A percentile compares a stretch with the other conserved stretches of the same genome.
phyloP scores from a whole-genome alignment of 2,113 vertebrate species.

The Parus major region DNA sequence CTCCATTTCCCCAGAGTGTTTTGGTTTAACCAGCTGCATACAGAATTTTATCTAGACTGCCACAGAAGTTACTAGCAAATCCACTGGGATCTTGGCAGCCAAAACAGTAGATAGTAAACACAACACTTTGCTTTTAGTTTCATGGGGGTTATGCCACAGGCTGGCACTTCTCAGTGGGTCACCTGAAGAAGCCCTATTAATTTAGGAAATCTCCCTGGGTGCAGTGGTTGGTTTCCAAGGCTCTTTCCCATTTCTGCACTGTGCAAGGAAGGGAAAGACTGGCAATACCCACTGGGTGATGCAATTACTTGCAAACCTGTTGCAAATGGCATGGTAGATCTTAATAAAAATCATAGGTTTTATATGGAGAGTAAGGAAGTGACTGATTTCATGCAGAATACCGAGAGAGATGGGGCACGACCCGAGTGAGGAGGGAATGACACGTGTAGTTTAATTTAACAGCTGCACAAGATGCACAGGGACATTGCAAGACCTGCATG shows the following conservation, averaged over 20 bases:
- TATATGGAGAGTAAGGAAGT: neutral
- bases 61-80: neutral
- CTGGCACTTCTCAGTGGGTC: neutral
- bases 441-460: neutral
- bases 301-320: neutral
- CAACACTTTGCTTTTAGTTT: neutral
- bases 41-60: neutral
- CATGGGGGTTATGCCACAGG: neutral
- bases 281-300: neutral
- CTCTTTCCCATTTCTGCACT: neutral
- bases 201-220: neutral
- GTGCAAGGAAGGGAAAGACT: neutral
- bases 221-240: neutral
- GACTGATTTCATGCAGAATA: neutral
- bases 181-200: neutral
- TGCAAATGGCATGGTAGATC: neutral
- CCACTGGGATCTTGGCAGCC: neutral
- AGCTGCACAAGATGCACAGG: neutral
- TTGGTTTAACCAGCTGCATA: neutral
- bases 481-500: neutral
- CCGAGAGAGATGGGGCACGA: neutral
- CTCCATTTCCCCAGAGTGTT: neutral
- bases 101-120: neutral
- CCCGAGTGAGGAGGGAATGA: neutral
- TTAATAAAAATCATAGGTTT: neutral